Conservation (phyloP, 2,888 invertebrate species). For the Rhorus exstirpatorius region DNA sequence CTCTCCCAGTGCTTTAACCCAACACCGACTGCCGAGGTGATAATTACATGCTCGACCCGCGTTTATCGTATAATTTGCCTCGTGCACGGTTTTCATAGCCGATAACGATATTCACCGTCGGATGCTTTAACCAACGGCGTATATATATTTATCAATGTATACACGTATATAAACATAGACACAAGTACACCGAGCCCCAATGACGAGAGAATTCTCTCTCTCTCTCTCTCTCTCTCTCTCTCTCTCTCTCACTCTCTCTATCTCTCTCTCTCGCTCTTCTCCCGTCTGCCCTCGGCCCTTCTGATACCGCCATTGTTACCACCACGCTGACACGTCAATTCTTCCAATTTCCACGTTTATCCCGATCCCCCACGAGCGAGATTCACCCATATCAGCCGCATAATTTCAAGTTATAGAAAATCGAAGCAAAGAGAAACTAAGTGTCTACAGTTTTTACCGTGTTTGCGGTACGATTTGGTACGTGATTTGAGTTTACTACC, state of each 20-base stretch:
- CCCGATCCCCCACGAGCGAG: not conserved
- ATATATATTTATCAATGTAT: constrained; percentile 41
- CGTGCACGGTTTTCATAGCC: constrained; percentile 79
- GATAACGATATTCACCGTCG: constrained; percentile 80
- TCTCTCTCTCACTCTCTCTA: too few species aligned
- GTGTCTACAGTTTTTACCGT: constrained; percentile 1
- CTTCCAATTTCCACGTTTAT: constrained; percentile 27
- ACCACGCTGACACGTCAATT: constrained; percentile 12
- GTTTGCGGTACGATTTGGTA: not conserved
- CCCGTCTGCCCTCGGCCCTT: constrained; percentile 15
- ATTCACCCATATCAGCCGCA: not conserved
- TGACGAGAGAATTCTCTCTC: constrained; percentile 52
- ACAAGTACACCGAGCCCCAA: not conserved
- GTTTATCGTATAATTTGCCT: constrained; percentile 83
- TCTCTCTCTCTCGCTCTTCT: too few species aligned
- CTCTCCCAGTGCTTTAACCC: constrained; percentile 12
- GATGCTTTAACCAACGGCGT: constrained; percentile 47
- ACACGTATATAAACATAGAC: not conserved
- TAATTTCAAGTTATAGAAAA: constrained; percentile 32
- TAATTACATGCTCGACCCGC: constrained; percentile 83
- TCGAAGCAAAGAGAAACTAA: not conserved
- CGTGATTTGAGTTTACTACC: too few species aligned
- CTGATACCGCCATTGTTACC: constrained; percentile 25
- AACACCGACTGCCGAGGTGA: constrained; percentile 79
- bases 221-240: too few species aligned